phyloP scores from a whole-genome alignment of 2,113 vertebrate genomes.

The Carollia perspicillata region DNA sequence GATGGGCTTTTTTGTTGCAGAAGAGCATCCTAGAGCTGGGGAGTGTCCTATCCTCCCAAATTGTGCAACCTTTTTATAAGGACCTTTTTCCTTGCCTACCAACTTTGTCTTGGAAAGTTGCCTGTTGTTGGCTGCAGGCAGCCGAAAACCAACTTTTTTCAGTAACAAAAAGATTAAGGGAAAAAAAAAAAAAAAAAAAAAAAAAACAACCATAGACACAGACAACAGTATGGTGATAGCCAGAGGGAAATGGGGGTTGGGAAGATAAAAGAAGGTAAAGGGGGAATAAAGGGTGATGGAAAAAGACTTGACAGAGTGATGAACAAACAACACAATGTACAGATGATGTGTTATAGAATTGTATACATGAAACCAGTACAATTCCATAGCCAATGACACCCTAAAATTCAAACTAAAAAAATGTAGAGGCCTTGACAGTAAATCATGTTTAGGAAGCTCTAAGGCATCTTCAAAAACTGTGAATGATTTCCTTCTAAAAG shows the following conservation, averaged over 20 bases:
- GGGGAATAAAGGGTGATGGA: neutral
- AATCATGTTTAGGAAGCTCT: constrained; percentile 39
- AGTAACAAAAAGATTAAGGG: neutral
- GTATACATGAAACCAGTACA: neutral
- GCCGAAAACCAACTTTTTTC: no score
- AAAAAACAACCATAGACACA: neutral
- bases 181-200: neutral
- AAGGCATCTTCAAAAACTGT: neutral
- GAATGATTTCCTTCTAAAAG: constrained; percentile 58
- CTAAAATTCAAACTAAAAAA: neutral
- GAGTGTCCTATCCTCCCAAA: no score
- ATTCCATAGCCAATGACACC: neutral
- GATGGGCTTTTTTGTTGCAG: no score
- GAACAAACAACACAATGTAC: neutral
- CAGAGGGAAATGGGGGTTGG: neutral
- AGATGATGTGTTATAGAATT: neutral
- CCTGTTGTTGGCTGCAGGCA: no score
- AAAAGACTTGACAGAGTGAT: neutral
- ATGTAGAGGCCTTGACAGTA: neutral
- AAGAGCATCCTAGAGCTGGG: no score
- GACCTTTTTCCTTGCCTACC: no score
- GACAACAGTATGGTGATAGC: neutral
- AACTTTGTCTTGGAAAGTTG: no score
- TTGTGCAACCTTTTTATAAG: no score
- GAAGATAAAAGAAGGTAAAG: neutral